Base-by-base conservation (phyloP, 2,797 vertebrate species). In the Bufotes viridis region DNA sequence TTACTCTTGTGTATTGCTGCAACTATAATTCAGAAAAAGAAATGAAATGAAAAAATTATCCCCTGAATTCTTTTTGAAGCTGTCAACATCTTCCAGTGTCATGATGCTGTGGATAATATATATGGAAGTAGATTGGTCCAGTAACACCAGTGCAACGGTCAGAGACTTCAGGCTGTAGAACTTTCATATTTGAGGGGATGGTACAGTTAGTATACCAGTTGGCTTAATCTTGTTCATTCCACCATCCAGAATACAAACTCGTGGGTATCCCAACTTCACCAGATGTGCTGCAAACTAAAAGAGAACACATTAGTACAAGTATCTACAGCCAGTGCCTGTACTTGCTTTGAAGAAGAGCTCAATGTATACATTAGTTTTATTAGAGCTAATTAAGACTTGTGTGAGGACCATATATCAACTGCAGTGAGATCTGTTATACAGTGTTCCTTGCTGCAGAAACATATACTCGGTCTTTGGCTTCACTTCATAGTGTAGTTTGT, bases 191-290 rank as follows among this genome's bases (percentile, higher is more conserved):
- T 99, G 97, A 49, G 98, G 98, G 24, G 98, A 99, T 0, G 98
- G 97, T 53, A 99, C 95, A 0, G 97, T 99, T 81, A 99, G 96
- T 85, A 99, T 95, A 87, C 98, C 97, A 3, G 98, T 99, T 61
- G 96, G 96, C 92, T 97, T 99, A 94, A 99, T 96, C 93, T 97
- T 99, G 95, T 97, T 98, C 93, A 99, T 99, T 55, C 98, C 98
- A 80, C 98, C 98, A 42, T 99, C 98, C 87, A 99, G 92, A 92
- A 97, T 96, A 90, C 97, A 98, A 90, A 99, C 95, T 2, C 97
- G 95, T 3, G 96, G 96, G 91, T 97, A 98, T 88, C 96, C 97
- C 90, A 97, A 96, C 92, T 97, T 98, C 90, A 98, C 97, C 55
- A 99, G 95, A 90, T 99, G 96, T 89, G 96, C 94, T 90, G 98